Conservation (phyloP, 1,140 invertebrate species). For the Bathynomus jamesi region DNA sequence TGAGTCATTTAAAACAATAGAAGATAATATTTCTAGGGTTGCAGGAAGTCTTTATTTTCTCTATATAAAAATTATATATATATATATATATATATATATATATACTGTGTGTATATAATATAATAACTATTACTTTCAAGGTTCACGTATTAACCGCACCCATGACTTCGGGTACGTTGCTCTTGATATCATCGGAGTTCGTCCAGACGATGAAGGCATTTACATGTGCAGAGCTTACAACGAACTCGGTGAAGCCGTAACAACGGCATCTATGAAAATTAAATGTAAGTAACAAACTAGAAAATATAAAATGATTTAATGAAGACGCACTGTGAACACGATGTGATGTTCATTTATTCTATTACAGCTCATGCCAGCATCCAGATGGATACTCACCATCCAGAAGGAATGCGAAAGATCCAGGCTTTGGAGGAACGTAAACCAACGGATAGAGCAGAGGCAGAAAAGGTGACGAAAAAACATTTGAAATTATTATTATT, state of each 20-base stretch:
- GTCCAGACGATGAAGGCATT: constrained; percentile 91
- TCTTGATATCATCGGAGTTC: constrained; percentile 85
- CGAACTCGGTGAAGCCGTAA: constrained; percentile 83
- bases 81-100: too few relatives aligned
- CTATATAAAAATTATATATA: too few relatives aligned
- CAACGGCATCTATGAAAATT: constrained; percentile 81
- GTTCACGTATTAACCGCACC: constrained; percentile 81
- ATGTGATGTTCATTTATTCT: too few relatives aligned
- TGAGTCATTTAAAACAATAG: too few relatives aligned
- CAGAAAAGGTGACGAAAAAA: constrained; percentile 40
- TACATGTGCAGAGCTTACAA: constrained; percentile 86
- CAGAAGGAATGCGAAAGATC: constrained; percentile 88
- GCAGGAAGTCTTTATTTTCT: too few relatives aligned
- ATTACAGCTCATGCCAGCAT: constrained; percentile 72
- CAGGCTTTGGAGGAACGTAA: constrained; percentile 74
- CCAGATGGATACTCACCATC: constrained; percentile 85
- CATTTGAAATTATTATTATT: not conserved
- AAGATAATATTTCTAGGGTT: too few relatives aligned
- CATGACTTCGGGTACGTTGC: constrained; percentile 94
- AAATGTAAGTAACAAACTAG: constrained; percentile 65
- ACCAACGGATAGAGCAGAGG: constrained; percentile 52
- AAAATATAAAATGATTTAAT: too few relatives aligned
- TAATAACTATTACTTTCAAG: too few relatives aligned
- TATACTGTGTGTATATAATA: too few relatives aligned
- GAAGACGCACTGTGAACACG: too few relatives aligned